Percentiles rank a stretch among this genome's conserved stretches.
Evolutionary conservation across 2,797 vertebrate species (phyloP).

Genomic region (Muscicapa comitata): DNA sequence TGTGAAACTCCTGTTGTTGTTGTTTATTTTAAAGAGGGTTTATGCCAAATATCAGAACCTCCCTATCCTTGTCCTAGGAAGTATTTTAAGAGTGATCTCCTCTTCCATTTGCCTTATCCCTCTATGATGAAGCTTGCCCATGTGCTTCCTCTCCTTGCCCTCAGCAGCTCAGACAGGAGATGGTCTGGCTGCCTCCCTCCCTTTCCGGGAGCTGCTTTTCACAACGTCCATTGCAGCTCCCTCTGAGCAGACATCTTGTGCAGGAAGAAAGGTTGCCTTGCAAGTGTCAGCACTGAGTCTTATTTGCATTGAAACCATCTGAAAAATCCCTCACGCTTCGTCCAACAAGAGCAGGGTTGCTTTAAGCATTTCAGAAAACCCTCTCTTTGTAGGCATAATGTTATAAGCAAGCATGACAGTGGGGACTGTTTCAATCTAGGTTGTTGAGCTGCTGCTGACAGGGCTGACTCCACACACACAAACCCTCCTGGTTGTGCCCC

Average conservation of each 20-base stretch:
- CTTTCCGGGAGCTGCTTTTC: neutral
- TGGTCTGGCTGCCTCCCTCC: neutral
- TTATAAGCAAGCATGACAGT: neutral
- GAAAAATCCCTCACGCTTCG: rapidly evolving
- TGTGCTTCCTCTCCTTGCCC: rapidly evolving
- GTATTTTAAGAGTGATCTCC: neutral
- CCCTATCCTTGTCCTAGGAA: neutral
- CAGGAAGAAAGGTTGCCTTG: neutral
- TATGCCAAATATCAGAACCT: neutral
- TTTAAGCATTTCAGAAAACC: neutral
- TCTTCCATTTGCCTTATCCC: neutral
- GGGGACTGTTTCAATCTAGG: neutral
- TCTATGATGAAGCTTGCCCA: rapidly evolving
- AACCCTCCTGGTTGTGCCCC: rapidly evolving
- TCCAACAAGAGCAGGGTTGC: neutral
- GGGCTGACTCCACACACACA: rapidly evolving
- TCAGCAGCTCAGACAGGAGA: neutral
- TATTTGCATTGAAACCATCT: neutral
- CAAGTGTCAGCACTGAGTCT: neutral
- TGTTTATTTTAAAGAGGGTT: neutral
- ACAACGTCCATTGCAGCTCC: neutral
- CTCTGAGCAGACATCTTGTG: neutral
- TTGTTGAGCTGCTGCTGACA: rapidly evolving
- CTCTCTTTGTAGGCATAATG: neutral
- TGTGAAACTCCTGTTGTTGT: neutral